Evolutionary conservation across 1,140 invertebrate genomes (phyloP).

Genomic region (Agrypnia vestita): DNA sequence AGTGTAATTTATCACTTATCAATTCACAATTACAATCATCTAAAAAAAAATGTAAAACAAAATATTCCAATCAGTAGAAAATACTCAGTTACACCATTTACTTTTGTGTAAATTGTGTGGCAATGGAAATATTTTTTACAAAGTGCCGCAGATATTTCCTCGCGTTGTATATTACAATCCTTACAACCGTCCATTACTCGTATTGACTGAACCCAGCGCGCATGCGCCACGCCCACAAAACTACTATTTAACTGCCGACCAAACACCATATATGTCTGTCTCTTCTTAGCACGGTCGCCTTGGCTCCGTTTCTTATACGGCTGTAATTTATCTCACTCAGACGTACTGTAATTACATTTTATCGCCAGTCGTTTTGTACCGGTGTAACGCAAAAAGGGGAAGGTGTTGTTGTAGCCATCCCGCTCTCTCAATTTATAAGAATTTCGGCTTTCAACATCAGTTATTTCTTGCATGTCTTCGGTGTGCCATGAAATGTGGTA

Average conservation of each 20-base stretch:
- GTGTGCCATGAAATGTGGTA: no score
- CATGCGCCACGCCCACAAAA: conserved; percentile 52
- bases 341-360: neutral
- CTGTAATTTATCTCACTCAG: neutral
- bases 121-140: conserved; percentile 3
- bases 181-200: conserved; percentile 18
- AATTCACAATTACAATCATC: no score
- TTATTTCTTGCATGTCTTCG: no score
- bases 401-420: no score
- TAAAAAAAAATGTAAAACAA: no score
- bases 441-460: no score
- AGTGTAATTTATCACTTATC: no score
- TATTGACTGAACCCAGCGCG: conserved; percentile 57
- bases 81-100: neutral
- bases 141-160: neutral
- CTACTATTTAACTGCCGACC: neutral
- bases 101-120: neutral
- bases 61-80: no score
- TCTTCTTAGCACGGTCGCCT: conserved; percentile 18
- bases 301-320: neutral
- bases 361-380: conserved; percentile 3
- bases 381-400: no score
- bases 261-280: conserved; percentile 25
- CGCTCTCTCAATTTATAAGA: no score
- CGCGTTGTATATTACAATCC: neutral